Base-by-base conservation (phyloP, 1,140 invertebrate genomes). In the Platorchestia sp. region DNA sequence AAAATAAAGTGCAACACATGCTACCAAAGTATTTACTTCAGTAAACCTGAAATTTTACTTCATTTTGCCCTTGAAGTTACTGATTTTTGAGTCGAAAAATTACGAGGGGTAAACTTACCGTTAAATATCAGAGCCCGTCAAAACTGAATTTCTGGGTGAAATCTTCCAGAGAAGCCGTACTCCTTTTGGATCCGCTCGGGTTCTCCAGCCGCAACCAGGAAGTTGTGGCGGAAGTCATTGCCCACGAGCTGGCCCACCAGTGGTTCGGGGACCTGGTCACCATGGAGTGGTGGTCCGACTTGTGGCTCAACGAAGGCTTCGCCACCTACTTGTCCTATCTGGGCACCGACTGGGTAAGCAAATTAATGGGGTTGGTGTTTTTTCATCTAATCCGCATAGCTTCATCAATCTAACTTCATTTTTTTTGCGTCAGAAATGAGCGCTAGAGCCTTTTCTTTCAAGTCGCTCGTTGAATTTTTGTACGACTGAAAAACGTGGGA, bases 111-210 rank as follows among this genome's bases (percentile, higher is more conserved):
- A n/a, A n/a, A n/a, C n/a, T n/a, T n/a, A n/a, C n/a, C n/a, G n/a
- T n/a, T n/a, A n/a, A n/a, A n/a, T n/a, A n/a, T n/a, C n/a, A n/a
- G n/a, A n/a, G n/a, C n/a, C n/a, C n/a, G n/a, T n/a, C n/a, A n/a
- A n/a, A n/a, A n/a, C n/a, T n/a, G 6, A 51, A 51, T 51, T 51
- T 51, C 47, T 51, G 19, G 47, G 47, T 10, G 19, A 51, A 51
- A 51, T 19, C 47, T 51, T 51, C 45, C 97, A 98, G 99, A 96
- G 99, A 99, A 97, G 98, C 98, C 0, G 98, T 98, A 0, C 98
- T 99, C 97, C 97, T 99, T 0, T 99, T 98, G 97, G 98, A 99
- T 96, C 97, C 98, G 47, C 98, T 97, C 0, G 97, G 98, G 0
- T 98, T 98, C 0, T 98, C 98, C 0, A 97, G 97, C 53, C 96